A percentile compares a stretch with the other conserved stretches of the same genome.
These are phyloP conservation scores for Nothoprocta perdicaria DNA, from an alignment of 2,113 vertebrate genomes.

Conservation along the genomic window DNA sequence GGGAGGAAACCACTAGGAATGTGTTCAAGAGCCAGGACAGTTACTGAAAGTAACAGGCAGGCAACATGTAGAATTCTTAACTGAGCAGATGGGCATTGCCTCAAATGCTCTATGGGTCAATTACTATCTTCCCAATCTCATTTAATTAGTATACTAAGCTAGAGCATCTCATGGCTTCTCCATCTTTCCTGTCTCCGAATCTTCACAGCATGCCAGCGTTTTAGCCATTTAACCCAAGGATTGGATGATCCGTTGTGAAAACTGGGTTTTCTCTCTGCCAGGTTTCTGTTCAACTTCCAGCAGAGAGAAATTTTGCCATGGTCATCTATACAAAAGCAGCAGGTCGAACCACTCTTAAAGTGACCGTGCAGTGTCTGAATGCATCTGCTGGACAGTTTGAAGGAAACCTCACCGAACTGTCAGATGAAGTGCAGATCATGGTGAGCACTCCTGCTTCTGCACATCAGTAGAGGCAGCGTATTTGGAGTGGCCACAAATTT, in stretches of 20 bases:
- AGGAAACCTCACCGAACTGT: constrained; percentile 52
- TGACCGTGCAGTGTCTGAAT: constrained; percentile 63
- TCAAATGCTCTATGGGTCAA: background rate
- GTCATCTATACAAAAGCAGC: constrained; percentile 67
- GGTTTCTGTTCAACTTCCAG: constrained; percentile 66
- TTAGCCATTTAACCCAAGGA: background rate
- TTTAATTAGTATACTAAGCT: background rate
- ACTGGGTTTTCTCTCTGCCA: background rate
- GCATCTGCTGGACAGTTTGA: constrained; percentile 65
- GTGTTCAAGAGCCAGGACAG: background rate
- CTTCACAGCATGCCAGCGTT: background rate
- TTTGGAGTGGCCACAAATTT: background rate
- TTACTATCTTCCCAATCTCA: background rate
- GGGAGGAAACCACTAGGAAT: background rate
- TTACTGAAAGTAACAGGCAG: background rate
- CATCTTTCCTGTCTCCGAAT: background rate
- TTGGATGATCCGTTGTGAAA: background rate
- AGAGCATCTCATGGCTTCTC: background rate
- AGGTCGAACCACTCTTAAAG: constrained; percentile 74
- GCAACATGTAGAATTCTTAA: background rate
- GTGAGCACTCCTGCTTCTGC: constrained; percentile 38
- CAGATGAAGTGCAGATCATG: constrained; percentile 79
- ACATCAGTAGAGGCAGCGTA: background rate
- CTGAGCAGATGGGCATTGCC: background rate
- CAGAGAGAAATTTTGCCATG: constrained; percentile 75